Evolutionary conservation across 2,888 invertebrate genomes (phyloP), one percentile per base, ranked within the genome.

Genomic region (Agrochola circellaris): DNA sequence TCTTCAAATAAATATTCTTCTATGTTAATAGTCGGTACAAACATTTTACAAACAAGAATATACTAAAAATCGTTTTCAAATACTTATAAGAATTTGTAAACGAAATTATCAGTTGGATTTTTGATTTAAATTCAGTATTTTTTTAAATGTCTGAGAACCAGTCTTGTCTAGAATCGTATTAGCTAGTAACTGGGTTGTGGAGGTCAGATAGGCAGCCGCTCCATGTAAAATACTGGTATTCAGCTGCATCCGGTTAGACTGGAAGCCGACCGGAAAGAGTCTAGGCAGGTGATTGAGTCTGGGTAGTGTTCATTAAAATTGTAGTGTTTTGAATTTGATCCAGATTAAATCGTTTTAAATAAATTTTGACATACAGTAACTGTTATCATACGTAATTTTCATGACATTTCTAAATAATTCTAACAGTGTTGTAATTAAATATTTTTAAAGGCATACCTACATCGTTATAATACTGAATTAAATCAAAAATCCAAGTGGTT

Each of bases 31-130:
- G 15, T 13, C 1, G 8, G 42, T 79, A 79, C 51, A 79, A 64
- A 58, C 3, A 48, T 13, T 26, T n/a, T 26, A 66, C 51, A 42
- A 26, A 65, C 54, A 58, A 13, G 15, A 58, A 7, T 15, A 54
- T 71, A 62, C 26, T 34, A 70, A 76, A 30, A 67, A 66, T 42
- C 38, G n/a, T 56, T 81, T 69, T 48, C 38, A 42, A 17, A 82
- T 67, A 71, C 38, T 68, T 77, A 45, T 15, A 62, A 48, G 11
- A 65, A 65, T 34, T 82, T 68, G 71, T 77, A 65, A 71, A 82
- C 51, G 26, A 72, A 26, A 38, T 8, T 15, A 0, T 60, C 60
- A 38, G 71, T 77, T 81, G 64, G 45, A 60, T 11, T 77, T 82
- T 61, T 60, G 34, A 30, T 54, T 60, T 81, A 77, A 58, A 62